Conservation (phyloP, 23 tunicate genomes). For the Diplosoma virens region DNA sequence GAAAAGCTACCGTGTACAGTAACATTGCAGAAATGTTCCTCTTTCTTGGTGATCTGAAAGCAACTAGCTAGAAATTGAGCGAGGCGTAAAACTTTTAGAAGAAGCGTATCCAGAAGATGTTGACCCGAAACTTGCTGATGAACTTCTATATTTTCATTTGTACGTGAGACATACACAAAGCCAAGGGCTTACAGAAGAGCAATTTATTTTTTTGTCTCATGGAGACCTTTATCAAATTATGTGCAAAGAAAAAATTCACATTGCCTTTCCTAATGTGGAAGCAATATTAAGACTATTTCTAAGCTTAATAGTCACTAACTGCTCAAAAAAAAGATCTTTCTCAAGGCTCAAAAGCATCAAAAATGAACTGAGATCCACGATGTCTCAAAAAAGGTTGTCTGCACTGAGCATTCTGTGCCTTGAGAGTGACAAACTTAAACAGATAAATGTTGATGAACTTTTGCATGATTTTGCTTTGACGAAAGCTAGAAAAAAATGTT, state of each 20-base stretch:
- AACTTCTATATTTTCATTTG: slow-evolving; percentile 9
- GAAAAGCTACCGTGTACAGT: slow-evolving; percentile 21
- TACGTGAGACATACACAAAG: slow-evolving; percentile 6
- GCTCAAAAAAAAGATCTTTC: no score
- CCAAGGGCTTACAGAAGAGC: background rate
- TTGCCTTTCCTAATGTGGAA: slow-evolving; percentile 5
- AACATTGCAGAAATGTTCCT: slow-evolving; percentile 20
- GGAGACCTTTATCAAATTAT: slow-evolving; percentile 19
- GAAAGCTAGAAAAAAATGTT: no score
- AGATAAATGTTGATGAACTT: no score
- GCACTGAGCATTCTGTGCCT: no score
- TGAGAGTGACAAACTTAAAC: no score
- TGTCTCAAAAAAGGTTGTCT: no score
- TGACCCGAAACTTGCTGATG: slow-evolving; percentile 15
- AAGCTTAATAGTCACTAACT: no score
- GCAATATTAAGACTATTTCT: slow-evolving; percentile 13
- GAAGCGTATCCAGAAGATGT: slow-evolving; percentile 13
- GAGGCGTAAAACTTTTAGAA: slow-evolving; percentile 5
- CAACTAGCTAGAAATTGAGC: slow-evolving; percentile 4
- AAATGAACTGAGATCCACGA: no score
- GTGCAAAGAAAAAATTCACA: slow-evolving; percentile 2
- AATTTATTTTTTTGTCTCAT: slow-evolving; percentile 1
- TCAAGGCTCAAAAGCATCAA: no score
- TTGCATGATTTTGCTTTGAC: no score
- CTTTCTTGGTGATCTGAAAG: slow-evolving; percentile 24